phyloP scores from a whole-genome alignment of 2,113 vertebrate species.

The Pterophyllum scalare region DNA sequence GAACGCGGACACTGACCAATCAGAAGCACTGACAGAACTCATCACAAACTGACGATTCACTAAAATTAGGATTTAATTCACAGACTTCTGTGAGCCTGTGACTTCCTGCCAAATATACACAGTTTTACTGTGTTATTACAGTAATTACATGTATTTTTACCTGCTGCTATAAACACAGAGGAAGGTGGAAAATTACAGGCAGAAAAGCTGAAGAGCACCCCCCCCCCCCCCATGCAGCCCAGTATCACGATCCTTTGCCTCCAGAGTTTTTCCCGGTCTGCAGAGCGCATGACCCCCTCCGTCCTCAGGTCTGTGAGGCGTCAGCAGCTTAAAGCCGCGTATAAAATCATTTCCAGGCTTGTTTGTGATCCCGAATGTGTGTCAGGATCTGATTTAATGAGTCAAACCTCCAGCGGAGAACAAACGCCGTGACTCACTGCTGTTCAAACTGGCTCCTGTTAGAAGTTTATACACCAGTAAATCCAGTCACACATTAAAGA shows the following conservation, averaged over 20 bases:
- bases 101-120: background rate
- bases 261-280: background rate
- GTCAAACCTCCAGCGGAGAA: slow-evolving; percentile 52
- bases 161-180: slow-evolving; percentile 13
- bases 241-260: background rate
- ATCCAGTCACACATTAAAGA: slow-evolving; percentile 12
- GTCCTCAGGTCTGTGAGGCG: background rate
- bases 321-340: background rate
- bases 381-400: slow-evolving; percentile 22
- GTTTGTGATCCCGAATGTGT: slow-evolving; percentile 9
- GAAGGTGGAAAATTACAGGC: background rate
- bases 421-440: slow-evolving; percentile 30
- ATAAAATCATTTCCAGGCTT: slow-evolving; percentile 4
- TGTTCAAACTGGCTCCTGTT: slow-evolving; percentile 24
- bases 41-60: background rate
- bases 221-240: background rate
- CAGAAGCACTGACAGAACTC: background rate
- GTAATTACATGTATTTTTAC: slow-evolving; percentile 14
- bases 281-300: background rate
- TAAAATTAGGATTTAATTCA: background rate
- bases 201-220: background rate
- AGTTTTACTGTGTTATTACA: slow-evolving; percentile 8
- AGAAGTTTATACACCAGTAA: slow-evolving; percentile 38
- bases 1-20: background rate
- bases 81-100: background rate